Conservation (phyloP, 2,113 vertebrate species). For the Stigmatopora nigra region DNA sequence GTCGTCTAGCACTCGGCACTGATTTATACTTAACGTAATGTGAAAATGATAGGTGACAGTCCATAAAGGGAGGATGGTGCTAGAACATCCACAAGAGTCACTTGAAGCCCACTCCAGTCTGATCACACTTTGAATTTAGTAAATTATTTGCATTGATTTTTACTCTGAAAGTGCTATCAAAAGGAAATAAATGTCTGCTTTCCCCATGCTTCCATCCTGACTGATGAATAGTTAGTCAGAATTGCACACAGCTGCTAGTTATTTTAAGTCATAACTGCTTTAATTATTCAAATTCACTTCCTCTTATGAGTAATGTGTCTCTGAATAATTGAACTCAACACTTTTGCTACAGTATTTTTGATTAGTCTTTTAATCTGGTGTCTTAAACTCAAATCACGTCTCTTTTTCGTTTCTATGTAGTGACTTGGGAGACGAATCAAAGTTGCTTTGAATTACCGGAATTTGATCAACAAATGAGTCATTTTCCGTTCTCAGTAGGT, state of each 20-base stretch:
- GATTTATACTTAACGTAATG: not conserved
- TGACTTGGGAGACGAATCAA: constrained; percentile 10
- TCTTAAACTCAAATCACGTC: constrained; percentile 31
- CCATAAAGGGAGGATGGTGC: not conserved
- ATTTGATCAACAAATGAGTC: constrained; percentile 31
- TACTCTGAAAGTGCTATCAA: constrained; percentile 6
- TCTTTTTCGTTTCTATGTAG: constrained; percentile 10
- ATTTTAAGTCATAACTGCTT: constrained; percentile 72
- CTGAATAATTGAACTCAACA: constrained; percentile 71
- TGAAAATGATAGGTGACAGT: not conserved
- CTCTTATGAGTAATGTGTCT: constrained; percentile 65
- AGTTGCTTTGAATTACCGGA: constrained; percentile 13
- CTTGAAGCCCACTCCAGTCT: constrained; percentile 21
- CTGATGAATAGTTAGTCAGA: constrained; percentile 48
- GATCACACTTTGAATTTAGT: constrained; percentile 17
- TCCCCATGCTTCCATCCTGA: constrained; percentile 38
- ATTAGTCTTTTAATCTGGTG: constrained; percentile 49
- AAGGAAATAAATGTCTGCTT: constrained; percentile 25
- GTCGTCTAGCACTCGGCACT: not conserved
- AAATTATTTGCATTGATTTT: not conserved
- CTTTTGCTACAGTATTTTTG: constrained; percentile 50
- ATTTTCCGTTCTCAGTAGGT: constrained; percentile 13
- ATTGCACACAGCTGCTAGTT: constrained; percentile 57
- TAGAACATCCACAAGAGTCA: not conserved
- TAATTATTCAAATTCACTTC: constrained; percentile 69